Conservation (phyloP, 2,113 vertebrate species). For the Parus major region DNA sequence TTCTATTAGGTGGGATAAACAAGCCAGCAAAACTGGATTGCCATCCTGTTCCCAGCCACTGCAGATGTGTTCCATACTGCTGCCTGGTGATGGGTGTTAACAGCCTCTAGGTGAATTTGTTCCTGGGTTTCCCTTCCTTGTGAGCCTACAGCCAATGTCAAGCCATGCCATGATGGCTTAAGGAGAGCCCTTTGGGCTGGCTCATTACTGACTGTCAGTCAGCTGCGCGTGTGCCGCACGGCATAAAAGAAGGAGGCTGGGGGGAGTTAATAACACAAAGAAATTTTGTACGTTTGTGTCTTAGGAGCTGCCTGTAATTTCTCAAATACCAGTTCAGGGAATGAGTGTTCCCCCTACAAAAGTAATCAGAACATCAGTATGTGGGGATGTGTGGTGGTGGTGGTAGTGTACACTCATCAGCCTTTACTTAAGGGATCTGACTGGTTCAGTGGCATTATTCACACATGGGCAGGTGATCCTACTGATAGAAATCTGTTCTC, state of each 20-base stretch:
- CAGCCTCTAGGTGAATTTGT: not conserved
- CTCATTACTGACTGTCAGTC: not conserved
- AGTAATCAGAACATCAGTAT: not conserved
- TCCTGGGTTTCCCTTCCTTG: not conserved
- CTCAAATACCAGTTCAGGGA: not conserved
- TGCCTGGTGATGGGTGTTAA: fast-evolving
- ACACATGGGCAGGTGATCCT: not conserved
- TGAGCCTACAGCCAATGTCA: not conserved
- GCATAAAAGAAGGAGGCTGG: not conserved
- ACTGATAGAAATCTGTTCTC: not conserved
- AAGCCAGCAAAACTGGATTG: not conserved
- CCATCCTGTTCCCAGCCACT: not conserved
- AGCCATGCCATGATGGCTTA: not conserved
- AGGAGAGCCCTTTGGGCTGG: not conserved
- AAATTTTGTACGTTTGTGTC: not conserved
- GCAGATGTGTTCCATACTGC: not conserved
- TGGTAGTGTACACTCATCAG: not conserved
- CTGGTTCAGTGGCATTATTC: not conserved
- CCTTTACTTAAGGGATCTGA: not conserved
- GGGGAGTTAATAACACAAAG: not conserved
- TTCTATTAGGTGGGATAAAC: not conserved
- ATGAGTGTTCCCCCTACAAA: not conserved
- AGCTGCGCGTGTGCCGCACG: fast-evolving
- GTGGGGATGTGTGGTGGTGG: not conserved
- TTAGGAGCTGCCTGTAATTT: not conserved